Percentiles rank a stretch among this genome's conserved stretches.
Evolutionary conservation across 2,113 vertebrate genomes (phyloP).

Genomic region (Tyto alba): DNA sequence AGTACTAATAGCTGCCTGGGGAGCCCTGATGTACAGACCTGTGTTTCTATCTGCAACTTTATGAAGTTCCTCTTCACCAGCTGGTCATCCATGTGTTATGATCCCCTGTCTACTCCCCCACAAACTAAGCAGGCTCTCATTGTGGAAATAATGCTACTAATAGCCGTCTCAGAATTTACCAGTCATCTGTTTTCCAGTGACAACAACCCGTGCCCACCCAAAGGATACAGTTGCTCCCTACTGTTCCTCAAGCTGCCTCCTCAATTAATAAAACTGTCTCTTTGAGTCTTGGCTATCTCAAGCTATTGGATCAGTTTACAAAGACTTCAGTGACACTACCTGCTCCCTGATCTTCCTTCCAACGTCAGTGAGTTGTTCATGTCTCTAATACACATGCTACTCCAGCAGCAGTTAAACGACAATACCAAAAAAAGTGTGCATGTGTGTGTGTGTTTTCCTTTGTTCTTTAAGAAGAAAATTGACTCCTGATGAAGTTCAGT

Average conservation of each 20-base stretch:
- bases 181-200: background rate
- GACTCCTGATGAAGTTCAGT: background rate
- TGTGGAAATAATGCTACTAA: background rate
- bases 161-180: background rate
- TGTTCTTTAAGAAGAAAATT: background rate
- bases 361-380: accelerated
- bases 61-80: background rate
- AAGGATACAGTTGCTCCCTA: background rate
- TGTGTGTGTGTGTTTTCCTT: background rate
- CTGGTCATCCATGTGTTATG: background rate
- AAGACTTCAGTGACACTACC: background rate
- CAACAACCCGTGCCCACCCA: background rate
- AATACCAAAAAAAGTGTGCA: background rate
- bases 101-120: background rate
- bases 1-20: background rate
- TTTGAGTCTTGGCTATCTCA: background rate
- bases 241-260: background rate
- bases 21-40: background rate
- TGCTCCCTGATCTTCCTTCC: background rate
- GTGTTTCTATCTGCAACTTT: background rate
- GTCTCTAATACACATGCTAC: background rate
- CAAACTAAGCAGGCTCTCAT: background rate
- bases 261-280: background rate
- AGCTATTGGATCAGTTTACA: background rate
- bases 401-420: background rate